Evolutionary conservation across 2,113 vertebrate genomes (phyloP), one percentile per base, ranked within the genome.

Genomic region (Oncorhynchus masou): DNA sequence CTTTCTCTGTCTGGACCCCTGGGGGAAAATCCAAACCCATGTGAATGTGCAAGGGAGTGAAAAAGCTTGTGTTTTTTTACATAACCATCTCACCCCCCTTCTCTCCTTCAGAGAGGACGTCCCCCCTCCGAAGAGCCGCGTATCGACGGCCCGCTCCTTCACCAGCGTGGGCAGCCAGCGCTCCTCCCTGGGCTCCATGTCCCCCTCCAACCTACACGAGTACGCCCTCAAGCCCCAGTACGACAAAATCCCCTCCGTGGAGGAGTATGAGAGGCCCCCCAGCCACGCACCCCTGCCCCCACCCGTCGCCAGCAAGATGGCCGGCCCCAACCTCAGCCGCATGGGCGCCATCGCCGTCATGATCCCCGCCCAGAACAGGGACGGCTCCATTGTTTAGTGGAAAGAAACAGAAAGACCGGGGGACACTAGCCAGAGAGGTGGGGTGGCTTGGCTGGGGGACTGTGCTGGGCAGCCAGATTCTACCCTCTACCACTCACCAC

Each of bases 301-400:
- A 0, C 92, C 95, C 15, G 78, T 90, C 69, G 94, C 92, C 1
- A 68, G 90, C 88, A 96, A 92, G 92, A 95, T 97, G 95, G 95
- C 93, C 1, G 96, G 94, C 80, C 95, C 96, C 88, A 99, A 97
- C 91, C 95, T 99, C 84, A 99, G 95, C 86, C 96, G 98, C 91
- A 99, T 99, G 98, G 98, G 98, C 69, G 98, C 90, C 70, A 93
- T 99, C 82, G 93, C 98, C 0, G 97, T 99, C 90, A 99, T 99
- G 98, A 95, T 98, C 77, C 96, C 98, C 68, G 97, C 97, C 69
- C 98, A 99, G 91, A 97, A 94, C 93, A 95, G 96, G 92, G 98
- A 99, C 74, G 98, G 98, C 79, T 99, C 96, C 0, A 98, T 99
- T 78, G 97, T 99, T 79, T 99, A 97, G 91, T 70, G 1, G 29